These are phyloP conservation scores for Neofelis nebulosa DNA, from an alignment of 2,113 vertebrate species.

Conservation along the genomic window DNA sequence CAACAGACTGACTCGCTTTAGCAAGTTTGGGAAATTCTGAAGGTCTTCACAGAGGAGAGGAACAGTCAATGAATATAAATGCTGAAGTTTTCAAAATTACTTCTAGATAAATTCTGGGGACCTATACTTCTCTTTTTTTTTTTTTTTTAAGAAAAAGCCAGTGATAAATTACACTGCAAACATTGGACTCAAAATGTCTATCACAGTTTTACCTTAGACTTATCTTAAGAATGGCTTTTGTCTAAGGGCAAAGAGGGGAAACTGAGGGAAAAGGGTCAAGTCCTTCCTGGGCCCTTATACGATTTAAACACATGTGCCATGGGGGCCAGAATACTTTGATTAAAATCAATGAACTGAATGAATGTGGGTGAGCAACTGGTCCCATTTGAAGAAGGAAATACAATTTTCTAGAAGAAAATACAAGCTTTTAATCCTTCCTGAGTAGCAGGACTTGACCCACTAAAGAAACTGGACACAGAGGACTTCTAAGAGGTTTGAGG, in stretches of 20 bases:
- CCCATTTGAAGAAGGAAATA: background rate
- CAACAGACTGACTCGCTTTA: background rate
- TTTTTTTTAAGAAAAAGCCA: background rate
- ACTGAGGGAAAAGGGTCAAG: background rate
- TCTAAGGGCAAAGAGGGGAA: background rate
- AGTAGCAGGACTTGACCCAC: background rate
- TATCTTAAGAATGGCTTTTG: background rate
- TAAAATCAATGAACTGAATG: slow-evolving; percentile 1
- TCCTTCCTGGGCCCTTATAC: background rate
- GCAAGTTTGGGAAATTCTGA: background rate
- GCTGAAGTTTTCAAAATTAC: background rate
- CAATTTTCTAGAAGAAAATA: background rate
- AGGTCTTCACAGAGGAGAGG: background rate
- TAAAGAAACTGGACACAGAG: background rate
- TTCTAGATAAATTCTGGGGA: background rate
- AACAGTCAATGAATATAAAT: background rate
- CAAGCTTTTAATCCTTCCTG: background rate
- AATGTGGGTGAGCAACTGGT: background rate
- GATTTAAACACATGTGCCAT: background rate
- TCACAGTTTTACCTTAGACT: background rate
- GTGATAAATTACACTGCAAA: background rate
- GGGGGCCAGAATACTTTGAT: background rate
- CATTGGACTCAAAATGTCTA: background rate
- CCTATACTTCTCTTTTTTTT: background rate
- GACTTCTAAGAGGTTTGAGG: background rate